These are phyloP conservation scores for Tipula confusa DNA, from an alignment of 2,888 invertebrate genomes.

Conservation along the genomic window DNA sequence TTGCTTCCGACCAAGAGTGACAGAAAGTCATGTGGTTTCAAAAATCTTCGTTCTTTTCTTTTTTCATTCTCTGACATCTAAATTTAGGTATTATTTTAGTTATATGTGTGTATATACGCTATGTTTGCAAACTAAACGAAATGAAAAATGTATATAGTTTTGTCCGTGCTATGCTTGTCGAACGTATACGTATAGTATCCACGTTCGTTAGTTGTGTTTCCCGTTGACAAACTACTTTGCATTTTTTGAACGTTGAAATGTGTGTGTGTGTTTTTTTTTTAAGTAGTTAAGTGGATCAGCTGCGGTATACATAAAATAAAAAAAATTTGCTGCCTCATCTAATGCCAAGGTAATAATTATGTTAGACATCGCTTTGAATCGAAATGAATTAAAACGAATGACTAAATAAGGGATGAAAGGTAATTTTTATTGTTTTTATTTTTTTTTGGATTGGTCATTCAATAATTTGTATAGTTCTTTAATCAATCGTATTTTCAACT, in stretches of 20 bases:
- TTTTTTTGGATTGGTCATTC: background rate
- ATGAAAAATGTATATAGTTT: background rate
- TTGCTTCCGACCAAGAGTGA: too few species aligned
- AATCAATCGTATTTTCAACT: background rate
- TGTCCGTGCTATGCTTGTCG: background rate
- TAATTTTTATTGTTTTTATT: background rate
- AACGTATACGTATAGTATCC: background rate
- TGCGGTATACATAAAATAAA: background rate
- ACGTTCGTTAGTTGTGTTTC: background rate
- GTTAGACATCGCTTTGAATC: background rate
- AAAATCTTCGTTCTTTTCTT: too few species aligned
- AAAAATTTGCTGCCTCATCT: background rate
- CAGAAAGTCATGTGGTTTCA: too few species aligned
- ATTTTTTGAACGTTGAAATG: background rate
- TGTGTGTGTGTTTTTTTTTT: too few species aligned
- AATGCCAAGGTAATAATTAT: background rate
- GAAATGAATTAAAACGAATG: background rate
- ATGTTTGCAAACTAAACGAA: background rate
- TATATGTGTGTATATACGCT: too few species aligned
- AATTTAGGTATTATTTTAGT: background rate
- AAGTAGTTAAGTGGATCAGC: background rate
- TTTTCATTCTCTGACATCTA: background rate
- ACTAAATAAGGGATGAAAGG: slow-evolving; percentile 21
- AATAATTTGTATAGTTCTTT: background rate
- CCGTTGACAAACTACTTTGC: background rate